These are phyloP conservation scores for Antedon mediterranea DNA, from an alignment of 53 echinoderm and acorn worm species.

Conservation along the genomic window DNA sequence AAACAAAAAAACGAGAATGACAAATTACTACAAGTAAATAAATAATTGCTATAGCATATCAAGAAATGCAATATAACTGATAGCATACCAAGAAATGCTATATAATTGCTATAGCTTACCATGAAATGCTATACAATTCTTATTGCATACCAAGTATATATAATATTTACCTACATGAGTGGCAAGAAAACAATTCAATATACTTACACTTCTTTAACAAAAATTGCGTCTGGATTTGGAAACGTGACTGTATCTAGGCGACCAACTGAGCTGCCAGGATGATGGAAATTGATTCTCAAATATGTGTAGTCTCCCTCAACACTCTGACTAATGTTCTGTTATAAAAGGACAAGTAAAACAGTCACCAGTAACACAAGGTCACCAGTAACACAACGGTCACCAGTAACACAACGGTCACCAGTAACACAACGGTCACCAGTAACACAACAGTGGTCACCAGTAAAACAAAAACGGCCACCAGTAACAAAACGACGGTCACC, in stretches of 20 bases:
- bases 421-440: too few relatives aligned
- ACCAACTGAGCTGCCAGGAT: conserved; percentile 84
- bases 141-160: too few relatives aligned
- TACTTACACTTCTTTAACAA: conserved; percentile 85
- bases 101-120: too few relatives aligned
- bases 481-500: neutral
- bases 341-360: conserved; percentile 1
- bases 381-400: neutral
- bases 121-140: too few relatives aligned
- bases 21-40: too few relatives aligned
- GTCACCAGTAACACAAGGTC: neutral
- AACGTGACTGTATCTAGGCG: conserved; percentile 55
- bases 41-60: too few relatives aligned
- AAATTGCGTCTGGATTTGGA: conserved; percentile 72
- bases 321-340: conserved; percentile 97
- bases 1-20: neutral
- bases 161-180: too few relatives aligned
- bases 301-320: conserved; percentile 97
- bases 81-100: too few relatives aligned
- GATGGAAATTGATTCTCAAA: conserved; percentile 84
- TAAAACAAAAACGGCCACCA: neutral
- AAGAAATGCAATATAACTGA: too few relatives aligned
- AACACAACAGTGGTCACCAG: too few relatives aligned
- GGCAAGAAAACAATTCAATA: too few relatives aligned
- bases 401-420: neutral